These are phyloP conservation scores for Sebastes kiyomatsui DNA, from an alignment of 2,797 vertebrate species.

Conservation along the genomic window DNA sequence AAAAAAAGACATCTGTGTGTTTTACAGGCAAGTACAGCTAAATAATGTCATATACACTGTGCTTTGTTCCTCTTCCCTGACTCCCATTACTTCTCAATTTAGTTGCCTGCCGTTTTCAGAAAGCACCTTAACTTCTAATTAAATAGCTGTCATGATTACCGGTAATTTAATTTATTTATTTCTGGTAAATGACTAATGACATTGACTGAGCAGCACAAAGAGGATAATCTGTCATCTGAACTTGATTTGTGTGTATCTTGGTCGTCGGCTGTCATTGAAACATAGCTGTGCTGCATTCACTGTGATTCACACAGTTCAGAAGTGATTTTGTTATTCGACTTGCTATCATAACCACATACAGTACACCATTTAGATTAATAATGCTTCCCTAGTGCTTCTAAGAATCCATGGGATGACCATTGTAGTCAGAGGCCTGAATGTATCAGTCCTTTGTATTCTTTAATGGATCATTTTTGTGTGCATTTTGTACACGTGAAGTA, in stretches of 20 bases:
- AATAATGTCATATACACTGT: background rate
- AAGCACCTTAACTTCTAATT: constrained; percentile 58
- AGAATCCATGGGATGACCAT: background rate
- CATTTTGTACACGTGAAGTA: background rate
- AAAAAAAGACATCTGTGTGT: background rate
- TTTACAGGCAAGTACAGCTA: constrained; percentile 7
- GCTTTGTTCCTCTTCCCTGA: constrained; percentile 1
- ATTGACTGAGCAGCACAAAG: constrained; percentile 57
- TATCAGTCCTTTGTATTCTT: background rate
- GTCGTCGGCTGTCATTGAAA: constrained; percentile 56
- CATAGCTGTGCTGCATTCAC: constrained; percentile 26
- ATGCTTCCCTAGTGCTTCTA: background rate
- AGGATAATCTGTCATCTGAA: constrained; percentile 68
- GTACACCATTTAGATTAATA: background rate
- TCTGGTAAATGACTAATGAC: constrained; percentile 70
- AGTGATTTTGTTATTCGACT: background rate
- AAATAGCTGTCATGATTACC: constrained; percentile 56
- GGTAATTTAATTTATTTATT: constrained; percentile 44
- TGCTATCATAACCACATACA: background rate
- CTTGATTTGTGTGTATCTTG: constrained; percentile 73
- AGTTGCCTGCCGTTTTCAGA: constrained; percentile 40
- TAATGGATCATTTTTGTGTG: background rate
- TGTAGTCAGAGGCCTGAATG: background rate
- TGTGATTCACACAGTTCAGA: background rate
- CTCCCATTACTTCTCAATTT: constrained; percentile 16